phyloP scores from a whole-genome alignment of 2,888 invertebrate genomes.

The Andrena camellia region DNA sequence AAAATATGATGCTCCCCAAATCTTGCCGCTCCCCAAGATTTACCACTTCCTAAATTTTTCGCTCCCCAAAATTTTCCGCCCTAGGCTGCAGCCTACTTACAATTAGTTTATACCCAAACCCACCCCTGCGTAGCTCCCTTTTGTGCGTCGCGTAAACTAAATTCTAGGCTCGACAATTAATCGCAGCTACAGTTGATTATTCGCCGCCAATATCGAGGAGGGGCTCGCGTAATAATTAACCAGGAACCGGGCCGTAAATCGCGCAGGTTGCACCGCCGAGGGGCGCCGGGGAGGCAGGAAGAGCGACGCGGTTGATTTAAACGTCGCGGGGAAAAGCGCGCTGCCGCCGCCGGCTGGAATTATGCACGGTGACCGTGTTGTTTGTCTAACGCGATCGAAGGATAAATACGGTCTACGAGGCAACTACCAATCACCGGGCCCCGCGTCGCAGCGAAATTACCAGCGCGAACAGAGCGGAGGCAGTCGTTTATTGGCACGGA shows the following conservation, averaged over 20 bases:
- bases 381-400: constrained; percentile 59
- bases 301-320: constrained; percentile 45
- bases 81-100: too few species aligned
- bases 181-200: constrained; percentile 31
- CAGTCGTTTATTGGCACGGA: constrained; percentile 62
- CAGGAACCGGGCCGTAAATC: constrained; percentile 47
- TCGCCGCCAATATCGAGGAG: constrained; percentile 14
- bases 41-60: too few species aligned
- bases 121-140: too few species aligned
- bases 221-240: constrained; percentile 43
- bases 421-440: constrained; percentile 53
- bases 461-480: constrained; percentile 9
- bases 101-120: too few species aligned
- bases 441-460: constrained; percentile 60
- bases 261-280: constrained; percentile 29
- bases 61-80: too few species aligned
- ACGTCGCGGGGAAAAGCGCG: constrained; percentile 45
- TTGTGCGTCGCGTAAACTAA: background rate
- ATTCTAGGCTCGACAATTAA: constrained; percentile 33
- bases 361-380: constrained; percentile 65
- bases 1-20: too few species aligned
- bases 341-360: constrained; percentile 48
- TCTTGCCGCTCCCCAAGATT: too few species aligned
- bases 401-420: constrained; percentile 61
- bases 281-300: constrained; percentile 39